Base-by-base conservation (phyloP, 2,797 vertebrate species). In the Eulemur albifrons region DNA sequence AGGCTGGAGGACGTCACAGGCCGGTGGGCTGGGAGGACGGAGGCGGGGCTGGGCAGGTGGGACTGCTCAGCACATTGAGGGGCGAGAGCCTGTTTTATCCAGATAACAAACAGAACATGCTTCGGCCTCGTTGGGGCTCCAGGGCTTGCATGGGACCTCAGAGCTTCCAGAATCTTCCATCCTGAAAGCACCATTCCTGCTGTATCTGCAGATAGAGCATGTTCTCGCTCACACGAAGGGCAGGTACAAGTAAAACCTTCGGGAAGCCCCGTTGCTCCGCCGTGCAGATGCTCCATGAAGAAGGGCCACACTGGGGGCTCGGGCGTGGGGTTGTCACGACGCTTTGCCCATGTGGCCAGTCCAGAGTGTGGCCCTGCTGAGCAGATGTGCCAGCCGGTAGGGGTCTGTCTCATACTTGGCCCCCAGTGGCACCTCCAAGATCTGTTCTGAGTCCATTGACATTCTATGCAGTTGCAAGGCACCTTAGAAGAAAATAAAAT, bases 1-100 rank as follows among this genome's bases (percentile, higher is more conserved):
- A 96, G 98, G 98, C 98, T 98, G 98, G 98, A 95, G 98, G 97
- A 98, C 98, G 97, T 98, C 98, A 98, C 98, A 99, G 98, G 97
- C 97, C 96, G 98, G 98, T 98, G 98, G 98, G 98, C 98, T 98
- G 96, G 97, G 97, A 98, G 98, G 98, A 95, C 93, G 91, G 96
- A 94, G 94, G 61, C 75, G 98, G 15, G 30, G 30, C 98, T 98
- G 98, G 98, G 98, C 93, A 81, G 73, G 98, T 97, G 97, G 98
- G 97, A 98, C 98, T 98, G 98, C 98, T 98, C 98, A 98, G 98
- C 91, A 96, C 95, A 92, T 90, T 81, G 97, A 95, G 98, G 97
- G 98, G 97, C 97, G 86, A 88, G 96, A 97, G 98, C 95, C 94
- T 98, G 98, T 98, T 96, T 98, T 98, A 97, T 97, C 54, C 45